A percentile compares a stretch with the other conserved stretches of the same genome.
These are phyloP conservation scores for Sciurus niger DNA, from an alignment of 2,113 vertebrate genomes.

Conservation along the genomic window DNA sequence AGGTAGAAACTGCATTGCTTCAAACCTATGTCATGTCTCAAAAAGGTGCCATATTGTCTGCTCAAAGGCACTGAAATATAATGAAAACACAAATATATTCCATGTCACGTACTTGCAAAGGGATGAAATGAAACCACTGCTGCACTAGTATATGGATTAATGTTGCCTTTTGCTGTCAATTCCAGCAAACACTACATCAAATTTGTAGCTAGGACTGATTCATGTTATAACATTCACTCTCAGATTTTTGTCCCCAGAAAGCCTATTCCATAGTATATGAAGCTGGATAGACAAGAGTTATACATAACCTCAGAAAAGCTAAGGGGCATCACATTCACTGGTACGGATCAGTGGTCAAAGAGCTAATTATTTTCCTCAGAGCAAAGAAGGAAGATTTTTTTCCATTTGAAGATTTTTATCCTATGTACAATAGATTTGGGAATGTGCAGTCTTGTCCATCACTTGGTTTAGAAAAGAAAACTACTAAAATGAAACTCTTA, in stretches of 20 bases:
- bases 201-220: conserved; percentile 75
- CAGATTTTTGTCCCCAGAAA: conserved; percentile 79
- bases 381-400: conserved; percentile 46
- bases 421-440: background rate
- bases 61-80: conserved; percentile 73
- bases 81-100: conserved; percentile 80
- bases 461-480: conserved; percentile 13
- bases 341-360: conserved; percentile 66
- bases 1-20: conserved; percentile 57
- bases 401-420: conserved; percentile 66
- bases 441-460: conserved; percentile 1
- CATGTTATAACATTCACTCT: conserved; percentile 66
- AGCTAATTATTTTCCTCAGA: conserved; percentile 72
- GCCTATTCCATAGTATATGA: conserved; percentile 74
- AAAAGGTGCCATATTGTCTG: conserved; percentile 69
- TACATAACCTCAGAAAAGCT: conserved; percentile 73
- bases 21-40: conserved; percentile 61
- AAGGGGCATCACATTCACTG: conserved; percentile 58
- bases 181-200: conserved; percentile 78
- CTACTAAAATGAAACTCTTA: background rate
- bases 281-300: conserved; percentile 71
- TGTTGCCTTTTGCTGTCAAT: conserved; percentile 80
- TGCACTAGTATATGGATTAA: conserved; percentile 74
- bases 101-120: conserved; percentile 69
- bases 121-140: conserved; percentile 76